phyloP scores from a whole-genome alignment of 2,888 invertebrate species.

The Papilio demoleus region DNA sequence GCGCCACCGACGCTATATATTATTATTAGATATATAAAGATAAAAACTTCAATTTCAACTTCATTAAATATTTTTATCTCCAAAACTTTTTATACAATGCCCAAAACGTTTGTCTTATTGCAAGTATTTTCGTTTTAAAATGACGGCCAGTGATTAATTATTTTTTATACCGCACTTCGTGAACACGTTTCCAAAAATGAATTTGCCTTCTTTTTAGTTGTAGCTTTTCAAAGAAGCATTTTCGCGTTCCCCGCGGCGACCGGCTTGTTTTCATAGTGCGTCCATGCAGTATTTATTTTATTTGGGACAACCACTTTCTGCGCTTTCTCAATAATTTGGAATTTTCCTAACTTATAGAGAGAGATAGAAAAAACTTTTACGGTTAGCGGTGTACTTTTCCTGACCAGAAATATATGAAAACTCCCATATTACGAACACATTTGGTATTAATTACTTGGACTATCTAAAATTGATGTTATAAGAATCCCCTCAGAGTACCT shows the following conservation, averaged over 20 bases:
- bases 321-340: too few species aligned
- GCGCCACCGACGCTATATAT: too few species aligned
- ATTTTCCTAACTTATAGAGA: too few species aligned
- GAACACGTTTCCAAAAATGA: not conserved
- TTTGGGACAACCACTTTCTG: not conserved
- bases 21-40: too few species aligned
- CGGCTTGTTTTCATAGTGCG: conserved; percentile 7
- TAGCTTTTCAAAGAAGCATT: conserved; percentile 21
- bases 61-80: not conserved
- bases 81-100: not conserved
- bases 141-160: not conserved
- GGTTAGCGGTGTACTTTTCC: too few species aligned
- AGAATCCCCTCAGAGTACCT: too few species aligned
- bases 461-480: too few species aligned
- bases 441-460: too few species aligned
- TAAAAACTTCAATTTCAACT: not conserved
- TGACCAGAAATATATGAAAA: too few species aligned
- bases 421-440: too few species aligned
- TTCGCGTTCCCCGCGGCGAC: conserved; percentile 26
- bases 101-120: not conserved
- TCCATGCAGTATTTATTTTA: not conserved
- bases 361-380: too few species aligned
- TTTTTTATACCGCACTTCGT: not conserved
- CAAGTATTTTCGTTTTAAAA: not conserved
- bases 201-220: conserved; percentile 16